Conservation (phyloP, 2,113 vertebrate species). For the Macaca nemestrina region DNA sequence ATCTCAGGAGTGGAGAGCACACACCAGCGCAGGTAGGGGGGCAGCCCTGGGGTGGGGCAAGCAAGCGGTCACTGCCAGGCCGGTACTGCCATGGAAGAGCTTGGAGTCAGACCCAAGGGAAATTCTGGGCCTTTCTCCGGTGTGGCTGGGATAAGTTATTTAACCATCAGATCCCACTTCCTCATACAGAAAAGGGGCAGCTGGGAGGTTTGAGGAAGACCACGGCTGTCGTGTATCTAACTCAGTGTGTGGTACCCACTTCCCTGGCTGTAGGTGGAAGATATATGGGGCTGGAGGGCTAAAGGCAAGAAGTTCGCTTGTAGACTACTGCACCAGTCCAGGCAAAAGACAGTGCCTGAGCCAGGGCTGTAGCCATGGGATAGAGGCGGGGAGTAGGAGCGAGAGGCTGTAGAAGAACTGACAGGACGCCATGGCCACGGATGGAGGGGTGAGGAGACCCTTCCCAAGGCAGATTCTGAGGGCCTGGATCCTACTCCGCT, state of each 20-base stretch:
- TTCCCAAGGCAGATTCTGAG: neutral
- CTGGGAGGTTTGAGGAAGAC: neutral
- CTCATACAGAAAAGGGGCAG: neutral
- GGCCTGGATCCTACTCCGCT: neutral
- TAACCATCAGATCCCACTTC: neutral
- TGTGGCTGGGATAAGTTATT: neutral
- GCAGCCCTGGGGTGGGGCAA: slow-evolving; percentile 81
- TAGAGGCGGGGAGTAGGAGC: neutral
- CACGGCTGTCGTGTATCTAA: fast-evolving
- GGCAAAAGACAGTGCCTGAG: fast-evolving
- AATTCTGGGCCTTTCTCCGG: neutral
- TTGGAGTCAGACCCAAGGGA: neutral
- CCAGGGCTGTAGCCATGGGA: neutral
- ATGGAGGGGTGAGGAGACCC: neutral
- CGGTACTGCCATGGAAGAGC: neutral
- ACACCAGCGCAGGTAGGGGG: slow-evolving; percentile 91
- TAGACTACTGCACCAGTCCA: neutral
- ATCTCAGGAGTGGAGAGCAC: slow-evolving; percentile 90
- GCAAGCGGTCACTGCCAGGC: neutral
- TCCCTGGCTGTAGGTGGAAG: neutral
- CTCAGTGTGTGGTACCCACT: neutral
- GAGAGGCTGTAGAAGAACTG: neutral
- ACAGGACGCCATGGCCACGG: neutral
- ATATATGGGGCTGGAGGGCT: fast-evolving
- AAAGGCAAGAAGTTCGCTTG: neutral